Conservation (phyloP, 2,888 invertebrate species). For the Embidobia sp. region DNA sequence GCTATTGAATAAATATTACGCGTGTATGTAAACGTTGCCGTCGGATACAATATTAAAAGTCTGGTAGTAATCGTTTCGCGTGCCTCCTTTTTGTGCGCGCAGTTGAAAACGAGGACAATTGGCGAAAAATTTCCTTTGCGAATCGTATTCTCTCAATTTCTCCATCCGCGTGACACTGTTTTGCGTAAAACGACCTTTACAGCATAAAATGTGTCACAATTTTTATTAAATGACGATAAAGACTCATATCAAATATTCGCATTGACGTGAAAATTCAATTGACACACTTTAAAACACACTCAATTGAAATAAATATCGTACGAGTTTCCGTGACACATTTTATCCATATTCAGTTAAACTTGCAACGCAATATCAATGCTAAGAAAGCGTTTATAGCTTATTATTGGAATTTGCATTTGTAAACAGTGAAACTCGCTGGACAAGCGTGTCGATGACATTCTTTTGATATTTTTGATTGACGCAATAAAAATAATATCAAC, state of each 20-base stretch:
- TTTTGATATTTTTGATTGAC: not conserved
- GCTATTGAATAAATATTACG: conserved; percentile 42
- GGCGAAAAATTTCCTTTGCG: conserved; percentile 43
- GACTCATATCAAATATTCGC: conserved; percentile 38
- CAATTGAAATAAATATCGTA: conserved; percentile 43
- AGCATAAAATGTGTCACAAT: conserved; percentile 36
- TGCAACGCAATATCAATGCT: not conserved
- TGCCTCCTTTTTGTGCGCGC: conserved; percentile 21
- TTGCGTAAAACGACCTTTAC: conserved; percentile 36
- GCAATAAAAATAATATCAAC: not conserved
- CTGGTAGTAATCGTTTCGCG: conserved; percentile 42
- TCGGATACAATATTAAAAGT: conserved; percentile 26
- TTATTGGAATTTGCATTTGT: no score
- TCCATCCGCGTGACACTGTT: conserved; percentile 30
- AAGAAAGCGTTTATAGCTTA: no score
- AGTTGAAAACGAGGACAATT: conserved; percentile 39
- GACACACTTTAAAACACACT: conserved; percentile 39
- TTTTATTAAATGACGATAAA: conserved; percentile 53
- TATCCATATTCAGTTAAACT: conserved; percentile 35
- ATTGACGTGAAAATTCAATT: conserved; percentile 45
- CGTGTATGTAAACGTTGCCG: conserved; percentile 4
- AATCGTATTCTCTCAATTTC: conserved; percentile 53
- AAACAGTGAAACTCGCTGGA: no score
- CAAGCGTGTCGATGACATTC: not conserved
- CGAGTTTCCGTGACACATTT: conserved; percentile 7